A percentile compares a stretch with the other conserved stretches of the same genome.
Conservation (phyloP, 2,113 vertebrate species). For the Dromaius novaehollandiae region DNA sequence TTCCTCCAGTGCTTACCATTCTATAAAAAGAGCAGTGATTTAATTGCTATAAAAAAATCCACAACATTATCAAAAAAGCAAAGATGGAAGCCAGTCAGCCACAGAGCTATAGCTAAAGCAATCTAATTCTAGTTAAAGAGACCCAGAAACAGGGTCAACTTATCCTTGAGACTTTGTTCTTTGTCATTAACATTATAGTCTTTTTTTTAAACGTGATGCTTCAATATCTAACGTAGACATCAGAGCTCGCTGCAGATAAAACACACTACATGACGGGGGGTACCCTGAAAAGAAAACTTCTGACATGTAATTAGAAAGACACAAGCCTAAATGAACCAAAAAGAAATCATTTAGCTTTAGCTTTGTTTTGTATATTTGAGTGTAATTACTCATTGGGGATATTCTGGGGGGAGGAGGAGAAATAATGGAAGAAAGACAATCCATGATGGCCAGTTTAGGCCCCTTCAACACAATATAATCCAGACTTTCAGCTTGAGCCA, state of each 20-base stretch:
- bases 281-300: slow-evolving; percentile 43
- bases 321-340: neutral
- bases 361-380: neutral
- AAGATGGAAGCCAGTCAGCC: neutral
- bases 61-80: neutral
- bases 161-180: neutral
- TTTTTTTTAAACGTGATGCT: neutral
- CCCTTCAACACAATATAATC: neutral
- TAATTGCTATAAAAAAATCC: neutral
- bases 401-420: neutral
- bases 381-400: neutral
- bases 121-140: neutral
- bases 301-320: slow-evolving; percentile 34
- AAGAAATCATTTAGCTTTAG: neutral
- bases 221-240: neutral
- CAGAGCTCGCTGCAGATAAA: neutral
- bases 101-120: neutral
- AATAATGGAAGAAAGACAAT: neutral
- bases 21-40: neutral
- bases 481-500: slow-evolving; percentile 20
- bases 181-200: neutral
- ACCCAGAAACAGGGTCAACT: neutral
- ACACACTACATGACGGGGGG: neutral
- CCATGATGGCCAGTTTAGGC: neutral
- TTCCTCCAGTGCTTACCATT: neutral